Percentiles rank a stretch among this genome's conserved stretches.
phyloP scores from a whole-genome alignment of 2,797 vertebrate species.

The Melanotaenia trifasciata region DNA sequence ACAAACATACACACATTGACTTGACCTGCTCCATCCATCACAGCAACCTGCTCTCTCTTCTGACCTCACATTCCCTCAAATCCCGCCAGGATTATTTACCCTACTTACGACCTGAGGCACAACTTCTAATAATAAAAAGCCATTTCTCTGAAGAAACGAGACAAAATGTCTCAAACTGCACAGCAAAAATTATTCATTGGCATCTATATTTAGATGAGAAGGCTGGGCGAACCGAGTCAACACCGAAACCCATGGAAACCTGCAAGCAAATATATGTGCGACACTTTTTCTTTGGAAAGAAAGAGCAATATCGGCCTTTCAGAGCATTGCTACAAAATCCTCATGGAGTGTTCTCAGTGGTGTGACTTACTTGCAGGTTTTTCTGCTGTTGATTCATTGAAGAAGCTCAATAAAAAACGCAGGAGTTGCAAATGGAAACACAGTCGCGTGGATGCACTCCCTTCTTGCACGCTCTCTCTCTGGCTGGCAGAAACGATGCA shows the following conservation, averaged over 20 bases:
- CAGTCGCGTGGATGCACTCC: conserved; percentile 35
- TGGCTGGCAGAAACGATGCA: conserved; percentile 25
- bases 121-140: conserved; percentile 6
- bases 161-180: neutral
- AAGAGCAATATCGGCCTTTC: neutral
- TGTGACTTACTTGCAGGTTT: conserved; percentile 58
- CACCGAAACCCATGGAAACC: conserved; percentile 2
- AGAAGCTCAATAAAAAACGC: conserved; percentile 35
- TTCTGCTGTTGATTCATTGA: conserved; percentile 32
- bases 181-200: neutral
- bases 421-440: conserved; percentile 45
- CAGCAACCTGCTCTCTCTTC: conserved; percentile 46
- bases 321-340: neutral
- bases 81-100: neutral
- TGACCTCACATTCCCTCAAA: conserved; percentile 47
- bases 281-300: conserved; percentile 29
- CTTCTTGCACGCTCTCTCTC: conserved; percentile 12
- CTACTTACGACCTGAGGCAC: neutral
- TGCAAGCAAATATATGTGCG: conserved; percentile 19
- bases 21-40: conserved; percentile 66
- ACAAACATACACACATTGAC: conserved; percentile 54
- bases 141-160: neutral
- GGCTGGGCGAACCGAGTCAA: conserved; percentile 25
- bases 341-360: conserved; percentile 2
- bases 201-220: neutral